A percentile compares a stretch with the other conserved stretches of the same genome.
Conservation (phyloP, 2,113 vertebrate species). For the Mionectes macconnelli region DNA sequence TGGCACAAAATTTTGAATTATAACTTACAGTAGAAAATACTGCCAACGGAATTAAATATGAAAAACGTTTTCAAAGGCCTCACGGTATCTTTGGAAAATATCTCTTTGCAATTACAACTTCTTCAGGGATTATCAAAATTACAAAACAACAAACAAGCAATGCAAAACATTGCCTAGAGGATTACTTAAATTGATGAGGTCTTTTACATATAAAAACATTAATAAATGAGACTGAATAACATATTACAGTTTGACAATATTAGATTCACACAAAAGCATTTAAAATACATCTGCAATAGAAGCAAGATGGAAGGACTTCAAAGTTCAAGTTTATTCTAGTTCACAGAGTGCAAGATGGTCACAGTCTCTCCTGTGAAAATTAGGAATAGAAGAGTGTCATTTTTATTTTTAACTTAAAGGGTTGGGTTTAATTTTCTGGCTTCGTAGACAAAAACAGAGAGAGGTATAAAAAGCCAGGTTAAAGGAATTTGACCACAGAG, state of each 20-base stretch:
- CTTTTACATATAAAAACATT: slow-evolving; percentile 19
- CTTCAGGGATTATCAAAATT: slow-evolving; percentile 30
- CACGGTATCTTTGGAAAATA: slow-evolving; percentile 1
- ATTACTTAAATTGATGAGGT: slow-evolving; percentile 21
- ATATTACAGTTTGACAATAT: neutral
- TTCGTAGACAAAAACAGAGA: neutral
- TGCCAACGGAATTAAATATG: neutral
- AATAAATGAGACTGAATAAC: neutral
- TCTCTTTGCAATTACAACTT: slow-evolving; percentile 32
- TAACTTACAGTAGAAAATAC: neutral
- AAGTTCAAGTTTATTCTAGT: neutral
- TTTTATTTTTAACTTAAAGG: neutral
- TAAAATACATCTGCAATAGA: neutral
- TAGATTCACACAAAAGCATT: slow-evolving; percentile 8
- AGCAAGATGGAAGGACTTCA: neutral
- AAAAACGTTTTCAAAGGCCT: slow-evolving; percentile 5
- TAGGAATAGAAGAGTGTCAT: neutral
- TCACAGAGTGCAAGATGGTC: neutral
- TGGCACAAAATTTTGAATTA: neutral
- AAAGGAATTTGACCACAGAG: neutral
- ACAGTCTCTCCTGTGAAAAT: neutral
- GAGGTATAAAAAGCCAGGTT: neutral
- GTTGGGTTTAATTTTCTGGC: neutral
- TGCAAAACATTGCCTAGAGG: slow-evolving; percentile 5
- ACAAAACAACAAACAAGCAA: slow-evolving; percentile 5